phyloP scores from a whole-genome alignment of 2,797 vertebrate genomes.

The Peromyscus nudipes region DNA sequence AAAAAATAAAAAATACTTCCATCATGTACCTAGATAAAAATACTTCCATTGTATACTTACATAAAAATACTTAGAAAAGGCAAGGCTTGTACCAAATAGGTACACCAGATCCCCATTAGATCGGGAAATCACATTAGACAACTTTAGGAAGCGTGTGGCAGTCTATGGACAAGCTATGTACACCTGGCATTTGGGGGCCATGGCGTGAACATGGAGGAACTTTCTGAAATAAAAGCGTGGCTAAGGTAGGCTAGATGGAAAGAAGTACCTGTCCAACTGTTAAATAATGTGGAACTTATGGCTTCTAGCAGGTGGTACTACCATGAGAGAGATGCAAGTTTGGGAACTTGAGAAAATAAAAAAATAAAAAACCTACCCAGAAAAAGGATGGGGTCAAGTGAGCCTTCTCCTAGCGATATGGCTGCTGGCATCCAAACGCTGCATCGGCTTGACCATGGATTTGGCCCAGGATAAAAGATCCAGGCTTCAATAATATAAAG shows the following conservation, averaged over 20 bases:
- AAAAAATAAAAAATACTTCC: background rate
- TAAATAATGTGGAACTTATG: background rate
- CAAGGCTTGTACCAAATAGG: background rate
- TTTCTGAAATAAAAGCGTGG: constrained; percentile 1
- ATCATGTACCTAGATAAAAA: background rate
- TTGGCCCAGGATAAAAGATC: background rate
- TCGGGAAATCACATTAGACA: background rate
- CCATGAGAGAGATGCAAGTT: background rate
- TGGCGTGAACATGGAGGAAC: background rate
- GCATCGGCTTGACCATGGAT: background rate
- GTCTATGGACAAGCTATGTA: background rate
- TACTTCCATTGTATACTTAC: background rate
- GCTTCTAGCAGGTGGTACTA: background rate
- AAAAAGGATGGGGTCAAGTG: background rate
- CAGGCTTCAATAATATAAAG: constrained; percentile 40
- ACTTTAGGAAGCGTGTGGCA: background rate
- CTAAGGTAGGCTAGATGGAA: background rate
- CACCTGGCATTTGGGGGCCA: background rate
- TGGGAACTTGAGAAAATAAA: constrained; percentile 23
- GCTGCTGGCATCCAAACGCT: constrained; percentile 31
- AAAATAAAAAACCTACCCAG: background rate
- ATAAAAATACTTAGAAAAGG: constrained; percentile 9
- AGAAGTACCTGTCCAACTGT: background rate
- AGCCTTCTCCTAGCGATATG: constrained; percentile 33
- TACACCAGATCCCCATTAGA: background rate